These are phyloP conservation scores for Flabesymbios commensalis DNA, from an alignment of 2,888 invertebrate genomes.

Conservation along the genomic window DNA sequence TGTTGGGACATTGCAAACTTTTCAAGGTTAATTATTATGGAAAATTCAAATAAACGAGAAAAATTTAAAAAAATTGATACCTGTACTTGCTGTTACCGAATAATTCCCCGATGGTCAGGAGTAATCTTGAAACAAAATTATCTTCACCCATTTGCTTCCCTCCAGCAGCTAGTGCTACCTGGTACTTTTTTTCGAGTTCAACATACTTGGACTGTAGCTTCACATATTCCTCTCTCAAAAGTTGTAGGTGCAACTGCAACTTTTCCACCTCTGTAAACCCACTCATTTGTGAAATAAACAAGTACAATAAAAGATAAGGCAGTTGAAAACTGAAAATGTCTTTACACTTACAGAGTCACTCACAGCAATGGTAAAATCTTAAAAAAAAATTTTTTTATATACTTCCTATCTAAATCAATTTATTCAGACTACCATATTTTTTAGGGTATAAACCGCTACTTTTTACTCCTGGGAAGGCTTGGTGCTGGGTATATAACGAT, in stretches of 20 bases:
- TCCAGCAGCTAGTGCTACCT: slow-evolving; percentile 72
- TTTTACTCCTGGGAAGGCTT: too few species aligned
- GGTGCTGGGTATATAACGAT: too few species aligned
- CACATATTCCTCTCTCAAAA: slow-evolving; percentile 88
- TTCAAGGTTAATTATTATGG: background rate
- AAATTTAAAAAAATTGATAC: slow-evolving; percentile 44
- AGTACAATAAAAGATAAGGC: too few species aligned
- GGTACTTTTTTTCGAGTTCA: slow-evolving; percentile 83
- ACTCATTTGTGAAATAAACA: too few species aligned
- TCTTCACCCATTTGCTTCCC: slow-evolving; percentile 34
- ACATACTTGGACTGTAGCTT: slow-evolving; percentile 81
- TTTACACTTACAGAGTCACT: too few species aligned
- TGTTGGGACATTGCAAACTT: background rate
- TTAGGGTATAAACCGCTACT: too few species aligned
- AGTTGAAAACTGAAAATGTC: too few species aligned
- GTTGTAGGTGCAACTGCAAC: slow-evolving; percentile 79
- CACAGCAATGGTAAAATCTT: too few species aligned
- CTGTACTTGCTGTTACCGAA: slow-evolving; percentile 73
- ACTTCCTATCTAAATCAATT: too few species aligned
- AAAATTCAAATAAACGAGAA: too few species aligned
- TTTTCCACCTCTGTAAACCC: slow-evolving; percentile 63
- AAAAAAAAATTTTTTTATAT: too few species aligned
- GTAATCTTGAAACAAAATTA: slow-evolving; percentile 81
- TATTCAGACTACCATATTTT: too few species aligned
- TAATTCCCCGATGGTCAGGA: slow-evolving; percentile 80